Evolutionary conservation across 2,888 invertebrate species (phyloP).

Genomic region (Girardia tigrina): DNA sequence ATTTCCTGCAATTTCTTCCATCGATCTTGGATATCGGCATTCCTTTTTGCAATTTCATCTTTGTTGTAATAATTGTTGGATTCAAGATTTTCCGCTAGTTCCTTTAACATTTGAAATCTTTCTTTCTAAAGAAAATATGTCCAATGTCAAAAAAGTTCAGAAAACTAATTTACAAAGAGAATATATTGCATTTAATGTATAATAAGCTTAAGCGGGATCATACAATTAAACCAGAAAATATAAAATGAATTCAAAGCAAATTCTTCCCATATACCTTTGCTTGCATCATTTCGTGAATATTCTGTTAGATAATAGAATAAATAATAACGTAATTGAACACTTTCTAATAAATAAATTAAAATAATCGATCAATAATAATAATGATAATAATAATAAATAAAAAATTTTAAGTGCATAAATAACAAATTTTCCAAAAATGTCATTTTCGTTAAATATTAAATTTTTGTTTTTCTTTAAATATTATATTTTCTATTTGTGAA

Average conservation of each 20-base stretch:
- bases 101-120: slow-evolving; percentile 76
- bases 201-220: neutral
- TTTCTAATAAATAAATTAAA: no score
- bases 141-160: neutral
- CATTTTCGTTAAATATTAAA: no score
- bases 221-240: neutral
- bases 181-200: no score
- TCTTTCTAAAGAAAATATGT: slow-evolving; percentile 57
- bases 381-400: no score
- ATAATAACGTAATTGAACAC: neutral
- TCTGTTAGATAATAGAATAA: neutral
- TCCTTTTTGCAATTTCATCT: slow-evolving; percentile 59
- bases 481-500: no score
- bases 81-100: slow-evolving; percentile 79
- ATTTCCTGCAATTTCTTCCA: slow-evolving; percentile 74
- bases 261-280: neutral
- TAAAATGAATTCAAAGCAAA: neutral
- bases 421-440: no score
- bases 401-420: no score
- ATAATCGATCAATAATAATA: no score
- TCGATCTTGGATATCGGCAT: slow-evolving; percentile 64
- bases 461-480: no score
- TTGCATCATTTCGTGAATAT: neutral
- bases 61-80: slow-evolving; percentile 78
- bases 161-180: slow-evolving; percentile 39